phyloP scores from a whole-genome alignment of 2,113 vertebrate species.

The Condylura cristata region DNA sequence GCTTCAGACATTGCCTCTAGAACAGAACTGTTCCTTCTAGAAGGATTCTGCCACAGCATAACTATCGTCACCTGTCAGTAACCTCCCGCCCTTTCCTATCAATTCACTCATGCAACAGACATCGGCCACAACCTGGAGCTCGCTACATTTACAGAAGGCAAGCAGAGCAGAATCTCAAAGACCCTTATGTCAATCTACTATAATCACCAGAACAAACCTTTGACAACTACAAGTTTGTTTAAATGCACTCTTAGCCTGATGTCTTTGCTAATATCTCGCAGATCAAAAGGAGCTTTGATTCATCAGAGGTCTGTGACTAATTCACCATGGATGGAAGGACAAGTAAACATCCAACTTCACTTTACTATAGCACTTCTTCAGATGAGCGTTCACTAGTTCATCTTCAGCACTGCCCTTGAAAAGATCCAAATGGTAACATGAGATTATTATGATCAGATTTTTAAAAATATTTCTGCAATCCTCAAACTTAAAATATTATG shows the following conservation, averaged over 20 bases:
- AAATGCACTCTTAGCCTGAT: conserved; percentile 2
- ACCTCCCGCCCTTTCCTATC: conserved; percentile 32
- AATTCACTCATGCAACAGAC: not conserved
- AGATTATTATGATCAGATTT: not conserved
- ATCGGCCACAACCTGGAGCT: not conserved
- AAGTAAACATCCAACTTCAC: not conserved
- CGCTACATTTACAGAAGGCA: conserved; percentile 20
- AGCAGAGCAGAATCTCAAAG: conserved; percentile 33
- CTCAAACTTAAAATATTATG: not conserved
- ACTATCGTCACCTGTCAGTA: not conserved
- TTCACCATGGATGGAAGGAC: not conserved
- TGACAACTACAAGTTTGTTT: conserved; percentile 57
- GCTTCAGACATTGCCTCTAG: not conserved
- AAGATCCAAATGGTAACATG: not conserved
- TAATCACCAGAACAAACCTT: conserved; percentile 35
- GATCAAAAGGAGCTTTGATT: conserved; percentile 39
- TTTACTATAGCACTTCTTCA: not conserved
- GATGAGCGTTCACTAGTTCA: not conserved
- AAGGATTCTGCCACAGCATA: not conserved
- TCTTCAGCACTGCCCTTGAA: not conserved
- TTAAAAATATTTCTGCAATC: not conserved
- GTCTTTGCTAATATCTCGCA: conserved; percentile 51
- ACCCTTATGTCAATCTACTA: conserved; percentile 21
- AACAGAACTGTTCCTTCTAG: conserved; percentile 10
- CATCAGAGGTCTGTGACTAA: conserved; percentile 23